Evolutionary conservation across 2,113 vertebrate species (phyloP).

Genomic region (Mirounga angustirostris): DNA sequence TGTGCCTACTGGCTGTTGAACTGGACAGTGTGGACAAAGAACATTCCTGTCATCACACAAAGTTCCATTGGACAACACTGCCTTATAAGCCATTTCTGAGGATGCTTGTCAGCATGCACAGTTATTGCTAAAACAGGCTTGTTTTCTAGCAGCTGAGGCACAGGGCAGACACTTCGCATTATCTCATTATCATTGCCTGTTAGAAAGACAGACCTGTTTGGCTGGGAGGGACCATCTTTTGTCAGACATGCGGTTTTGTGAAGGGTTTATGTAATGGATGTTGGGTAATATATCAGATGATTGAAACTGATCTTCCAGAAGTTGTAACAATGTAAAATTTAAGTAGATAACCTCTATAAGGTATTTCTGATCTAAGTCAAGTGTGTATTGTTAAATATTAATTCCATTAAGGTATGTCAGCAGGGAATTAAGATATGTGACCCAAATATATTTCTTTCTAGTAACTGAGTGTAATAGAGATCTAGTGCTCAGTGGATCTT

Average conservation of each 20-base stretch:
- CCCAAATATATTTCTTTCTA: conserved; percentile 68
- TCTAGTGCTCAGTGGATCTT: neutral
- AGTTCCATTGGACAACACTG: neutral
- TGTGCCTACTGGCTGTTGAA: neutral
- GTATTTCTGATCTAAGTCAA: conserved; percentile 64
- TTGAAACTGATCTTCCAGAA: conserved; percentile 51
- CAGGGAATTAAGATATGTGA: conserved; percentile 64
- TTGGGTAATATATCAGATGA: neutral
- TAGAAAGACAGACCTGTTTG: neutral
- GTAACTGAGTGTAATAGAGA: neutral
- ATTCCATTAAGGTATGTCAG: conserved; percentile 52
- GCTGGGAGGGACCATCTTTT: neutral
- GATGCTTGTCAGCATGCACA: neutral
- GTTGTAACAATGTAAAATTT: neutral
- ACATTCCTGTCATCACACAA: neutral
- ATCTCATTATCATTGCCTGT: neutral
- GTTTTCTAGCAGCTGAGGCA: neutral
- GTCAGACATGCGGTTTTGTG: conserved; percentile 24
- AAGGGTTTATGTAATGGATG: neutral
- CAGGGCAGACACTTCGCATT: neutral
- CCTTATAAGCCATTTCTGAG: neutral
- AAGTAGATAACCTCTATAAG: conserved; percentile 42
- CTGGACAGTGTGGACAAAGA: neutral
- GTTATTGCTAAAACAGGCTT: neutral
- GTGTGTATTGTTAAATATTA: conserved; percentile 69